Base-by-base conservation (phyloP, 2,797 vertebrate species). In the Pagetopsis macropterus region DNA sequence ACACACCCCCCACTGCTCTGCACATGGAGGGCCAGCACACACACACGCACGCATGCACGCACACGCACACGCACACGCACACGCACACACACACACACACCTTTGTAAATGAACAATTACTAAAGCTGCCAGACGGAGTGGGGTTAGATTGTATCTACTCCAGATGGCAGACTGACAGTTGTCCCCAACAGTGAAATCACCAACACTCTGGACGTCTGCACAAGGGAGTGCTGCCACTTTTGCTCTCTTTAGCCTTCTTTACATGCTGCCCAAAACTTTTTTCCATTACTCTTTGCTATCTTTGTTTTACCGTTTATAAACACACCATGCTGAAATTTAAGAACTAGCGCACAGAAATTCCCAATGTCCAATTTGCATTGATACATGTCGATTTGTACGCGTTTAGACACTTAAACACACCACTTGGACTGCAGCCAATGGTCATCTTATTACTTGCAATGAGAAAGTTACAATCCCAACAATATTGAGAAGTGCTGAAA, bases 111-210 rank as follows among this genome's bases (percentile, higher is more conserved):
- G 58, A 75, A 84, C 85, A 82, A 84, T 79, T 79, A 79, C 70
- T 68, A 65, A 83, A 78, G 65, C 75, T 76, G 73, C 55, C 85
- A 88, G 83, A 84, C 9, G 40, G 79, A 64, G 45, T 69, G 70
- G 57, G 64, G 71, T 46, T 51, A 65, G 78, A 77, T 74, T 85
- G 78, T 81, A 87, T 84, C 85, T 61, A 68, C 66, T 79, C 57
- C 85, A 84, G 81, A 85, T 84, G 81, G 77, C 81, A 84, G 82
- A 51, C 79, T 85, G 80, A 81, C 89, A 86, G 83, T 70, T 87
- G 68, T 72, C 83, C 81, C 85, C 84, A 75, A 43, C 60, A 79
- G 87, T 82, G 82, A 60, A 49, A 65, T 83, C 84, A 83, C 81
- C 59, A 61, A 61, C 65, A 66, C 76, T 23, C 63, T 63, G 56